phyloP scores from a whole-genome alignment of 1,140 invertebrate species.

The Galendromus occidentalis region DNA sequence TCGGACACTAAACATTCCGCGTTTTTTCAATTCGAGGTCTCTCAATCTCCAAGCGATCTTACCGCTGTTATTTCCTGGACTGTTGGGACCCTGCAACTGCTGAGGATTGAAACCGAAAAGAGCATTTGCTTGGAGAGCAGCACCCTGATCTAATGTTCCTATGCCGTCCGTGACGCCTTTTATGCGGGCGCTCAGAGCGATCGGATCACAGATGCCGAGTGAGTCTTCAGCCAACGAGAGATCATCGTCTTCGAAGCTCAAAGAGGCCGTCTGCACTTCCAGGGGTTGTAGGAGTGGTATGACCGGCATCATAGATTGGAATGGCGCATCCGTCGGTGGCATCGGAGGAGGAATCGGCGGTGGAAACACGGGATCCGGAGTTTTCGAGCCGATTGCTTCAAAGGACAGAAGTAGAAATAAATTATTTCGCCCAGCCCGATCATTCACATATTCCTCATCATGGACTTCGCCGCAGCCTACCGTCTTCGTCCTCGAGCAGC shows the following conservation, averaged over 20 bases:
- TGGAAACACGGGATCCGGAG: background rate
- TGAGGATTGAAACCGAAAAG: too few species aligned
- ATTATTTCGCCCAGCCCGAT: too few species aligned
- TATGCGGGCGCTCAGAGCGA: background rate
- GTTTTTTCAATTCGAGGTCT: too few species aligned
- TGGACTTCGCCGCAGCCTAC: too few species aligned
- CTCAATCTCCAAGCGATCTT: too few species aligned
- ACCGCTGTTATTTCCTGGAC: too few species aligned
- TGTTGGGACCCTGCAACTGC: too few species aligned
- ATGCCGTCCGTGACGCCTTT: background rate
- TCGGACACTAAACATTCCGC: too few species aligned
- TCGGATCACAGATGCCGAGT: background rate
- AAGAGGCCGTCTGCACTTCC: background rate
- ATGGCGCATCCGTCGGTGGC: background rate
- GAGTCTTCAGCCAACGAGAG: constrained; percentile 4
- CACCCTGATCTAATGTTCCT: too few species aligned
- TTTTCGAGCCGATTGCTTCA: background rate
- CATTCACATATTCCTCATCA: too few species aligned
- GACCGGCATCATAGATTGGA: background rate
- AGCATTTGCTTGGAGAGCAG: too few species aligned
- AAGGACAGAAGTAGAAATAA: too few species aligned
- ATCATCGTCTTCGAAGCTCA: background rate
- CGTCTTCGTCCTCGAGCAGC: background rate
- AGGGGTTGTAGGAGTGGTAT: background rate
- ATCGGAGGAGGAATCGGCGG: background rate